Conservation (phyloP, 1,140 invertebrate species). For the Ditylenchus dipsaci region DNA sequence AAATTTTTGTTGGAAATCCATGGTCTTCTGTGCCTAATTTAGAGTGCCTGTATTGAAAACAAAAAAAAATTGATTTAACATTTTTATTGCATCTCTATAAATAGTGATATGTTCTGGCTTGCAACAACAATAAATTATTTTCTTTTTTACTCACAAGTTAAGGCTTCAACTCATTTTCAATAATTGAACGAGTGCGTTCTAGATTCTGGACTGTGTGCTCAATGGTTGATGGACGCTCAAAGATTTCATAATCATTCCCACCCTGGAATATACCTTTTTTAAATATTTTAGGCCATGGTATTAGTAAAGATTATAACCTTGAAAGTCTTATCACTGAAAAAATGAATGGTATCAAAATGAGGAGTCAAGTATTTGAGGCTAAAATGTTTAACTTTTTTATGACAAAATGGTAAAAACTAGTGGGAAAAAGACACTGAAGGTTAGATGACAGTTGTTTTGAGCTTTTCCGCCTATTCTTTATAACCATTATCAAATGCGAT, state of each 20-base stretch:
- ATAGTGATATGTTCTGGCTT: not conserved
- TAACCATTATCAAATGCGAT: too few species aligned
- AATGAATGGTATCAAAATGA: constrained; percentile 81
- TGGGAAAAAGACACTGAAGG: too few species aligned
- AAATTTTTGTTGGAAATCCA: constrained; percentile 11
- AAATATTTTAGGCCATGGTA: constrained; percentile 15
- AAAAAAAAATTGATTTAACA: not conserved
- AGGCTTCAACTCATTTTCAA: constrained; percentile 19
- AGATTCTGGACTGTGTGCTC: constrained; percentile 81
- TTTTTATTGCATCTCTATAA: not conserved
- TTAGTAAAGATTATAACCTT: not conserved
- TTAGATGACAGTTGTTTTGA: too few species aligned
- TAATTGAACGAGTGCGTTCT: constrained; percentile 68
- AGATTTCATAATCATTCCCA: constrained; percentile 96
- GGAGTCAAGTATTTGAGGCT: constrained; percentile 72
- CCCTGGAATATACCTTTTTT: constrained; percentile 61
- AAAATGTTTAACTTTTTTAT: too few species aligned
- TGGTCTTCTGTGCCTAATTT: constrained; percentile 5
- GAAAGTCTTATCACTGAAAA: constrained; percentile 93
- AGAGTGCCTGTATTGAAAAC: not conserved
- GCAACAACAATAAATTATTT: constrained; percentile 9
- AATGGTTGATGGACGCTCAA: constrained; percentile 74
- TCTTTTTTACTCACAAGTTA: not conserved
- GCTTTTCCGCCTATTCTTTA: too few species aligned
- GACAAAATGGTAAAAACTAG: too few species aligned